A percentile compares a stretch with the other conserved stretches of the same genome.
phyloP scores from a whole-genome alignment of 2,113 vertebrate species.

The Dasyurus viverrinus region DNA sequence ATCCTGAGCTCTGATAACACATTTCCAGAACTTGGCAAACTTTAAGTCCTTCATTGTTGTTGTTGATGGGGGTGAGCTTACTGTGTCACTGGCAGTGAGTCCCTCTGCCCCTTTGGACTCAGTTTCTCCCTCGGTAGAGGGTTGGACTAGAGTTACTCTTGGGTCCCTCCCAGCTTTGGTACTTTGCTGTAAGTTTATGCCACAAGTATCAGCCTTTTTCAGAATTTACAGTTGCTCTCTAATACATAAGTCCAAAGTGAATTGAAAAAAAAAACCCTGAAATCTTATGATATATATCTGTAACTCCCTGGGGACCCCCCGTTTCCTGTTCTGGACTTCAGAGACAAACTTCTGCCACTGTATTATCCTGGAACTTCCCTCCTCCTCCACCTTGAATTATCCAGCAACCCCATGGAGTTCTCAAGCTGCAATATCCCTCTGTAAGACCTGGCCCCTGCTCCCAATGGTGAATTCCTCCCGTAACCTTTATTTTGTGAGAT shows the following conservation, averaged over 20 bases:
- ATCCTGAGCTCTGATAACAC: background rate
- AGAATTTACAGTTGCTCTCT: background rate
- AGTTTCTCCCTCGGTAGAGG: background rate
- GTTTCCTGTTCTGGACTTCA: background rate
- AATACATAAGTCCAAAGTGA: background rate
- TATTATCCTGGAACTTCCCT: background rate
- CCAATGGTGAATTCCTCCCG: too few relatives aligned
- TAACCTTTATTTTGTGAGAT: too few relatives aligned
- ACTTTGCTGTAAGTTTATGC: background rate
- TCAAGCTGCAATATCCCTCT: background rate
- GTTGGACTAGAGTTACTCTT: background rate
- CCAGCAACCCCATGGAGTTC: background rate
- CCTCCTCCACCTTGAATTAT: background rate
- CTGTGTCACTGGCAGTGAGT: background rate
- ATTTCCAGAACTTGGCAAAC: background rate
- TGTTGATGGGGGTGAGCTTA: background rate
- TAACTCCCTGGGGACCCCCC: background rate
- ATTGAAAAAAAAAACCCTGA: background rate
- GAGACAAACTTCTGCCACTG: background rate
- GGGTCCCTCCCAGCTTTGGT: background rate
- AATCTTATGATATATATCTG: background rate
- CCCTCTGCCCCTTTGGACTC: background rate
- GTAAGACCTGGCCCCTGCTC: background rate
- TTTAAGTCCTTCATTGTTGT: background rate
- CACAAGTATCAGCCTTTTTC: background rate